Evolutionary conservation across 1,140 invertebrate species (phyloP).

Genomic region (Euwallacea fornicatus): DNA sequence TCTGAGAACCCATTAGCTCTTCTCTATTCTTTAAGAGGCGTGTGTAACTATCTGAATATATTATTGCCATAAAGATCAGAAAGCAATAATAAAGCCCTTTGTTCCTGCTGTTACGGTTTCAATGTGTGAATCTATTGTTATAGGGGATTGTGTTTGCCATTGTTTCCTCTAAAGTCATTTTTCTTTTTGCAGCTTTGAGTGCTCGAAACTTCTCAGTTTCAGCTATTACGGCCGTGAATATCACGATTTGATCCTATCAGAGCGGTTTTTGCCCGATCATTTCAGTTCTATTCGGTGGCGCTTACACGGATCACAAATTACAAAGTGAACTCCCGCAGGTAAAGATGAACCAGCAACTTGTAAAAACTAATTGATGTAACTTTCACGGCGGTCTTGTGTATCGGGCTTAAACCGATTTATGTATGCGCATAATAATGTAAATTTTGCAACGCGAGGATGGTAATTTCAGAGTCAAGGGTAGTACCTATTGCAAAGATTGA

Average conservation of each 20-base stretch:
- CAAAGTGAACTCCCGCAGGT: slow-evolving; percentile 5
- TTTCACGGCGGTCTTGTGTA: too few species aligned
- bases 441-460: too few species aligned
- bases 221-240: neutral
- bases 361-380: too few species aligned
- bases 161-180: neutral
- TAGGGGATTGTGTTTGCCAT: neutral
- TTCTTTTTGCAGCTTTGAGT: neutral
- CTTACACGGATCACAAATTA: neutral
- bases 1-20: neutral
- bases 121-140: too few species aligned
- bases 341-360: neutral
- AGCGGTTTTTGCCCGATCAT: neutral
- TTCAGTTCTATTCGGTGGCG: neutral
- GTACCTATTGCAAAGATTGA: too few species aligned
- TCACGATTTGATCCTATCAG: neutral
- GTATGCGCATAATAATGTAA: too few species aligned
- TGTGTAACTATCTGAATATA: neutral
- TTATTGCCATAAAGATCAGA: neutral
- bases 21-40: neutral
- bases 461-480: too few species aligned
- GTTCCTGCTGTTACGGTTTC: too few species aligned
- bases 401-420: too few species aligned
- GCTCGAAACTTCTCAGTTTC: neutral
- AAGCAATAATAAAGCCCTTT: neutral